Conservation (phyloP, 2,797 vertebrate genomes). For the Nasua narica region DNA sequence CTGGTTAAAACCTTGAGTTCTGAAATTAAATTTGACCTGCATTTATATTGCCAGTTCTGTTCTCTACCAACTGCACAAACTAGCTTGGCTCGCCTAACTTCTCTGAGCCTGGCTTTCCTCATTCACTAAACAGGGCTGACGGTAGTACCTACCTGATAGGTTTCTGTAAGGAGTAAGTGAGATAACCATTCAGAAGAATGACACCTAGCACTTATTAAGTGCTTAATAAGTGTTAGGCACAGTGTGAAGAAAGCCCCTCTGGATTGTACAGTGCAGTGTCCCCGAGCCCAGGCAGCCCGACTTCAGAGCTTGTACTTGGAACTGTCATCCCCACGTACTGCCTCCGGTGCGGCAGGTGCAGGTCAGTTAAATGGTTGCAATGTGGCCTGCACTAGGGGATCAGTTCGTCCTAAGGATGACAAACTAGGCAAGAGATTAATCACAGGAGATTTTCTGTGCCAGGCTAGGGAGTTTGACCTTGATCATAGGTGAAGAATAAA, state of each 20-base stretch:
- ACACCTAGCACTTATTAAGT: background rate
- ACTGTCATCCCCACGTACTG: background rate
- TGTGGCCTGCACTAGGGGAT: background rate
- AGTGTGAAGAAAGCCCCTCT: background rate
- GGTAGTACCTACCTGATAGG: background rate
- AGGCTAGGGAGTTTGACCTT: background rate
- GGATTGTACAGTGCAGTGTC: accelerated
- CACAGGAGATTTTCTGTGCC: background rate
- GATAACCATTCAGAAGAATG: background rate
- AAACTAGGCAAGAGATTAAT: background rate
- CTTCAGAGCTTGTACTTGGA: too few relatives aligned
- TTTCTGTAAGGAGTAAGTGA: background rate
- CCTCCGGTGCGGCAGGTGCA: background rate
- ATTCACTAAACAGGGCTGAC: background rate
- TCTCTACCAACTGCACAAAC: background rate
- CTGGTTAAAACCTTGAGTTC: background rate
- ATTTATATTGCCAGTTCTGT: background rate
- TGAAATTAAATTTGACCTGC: background rate
- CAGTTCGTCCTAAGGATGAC: background rate
- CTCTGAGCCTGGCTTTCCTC: background rate
- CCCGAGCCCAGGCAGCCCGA: background rate
- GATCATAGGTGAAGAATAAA: background rate
- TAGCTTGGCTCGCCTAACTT: background rate
- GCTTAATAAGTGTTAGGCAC: background rate
- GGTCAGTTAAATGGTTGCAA: background rate